phyloP scores from a whole-genome alignment of 1,140 invertebrate genomes.

The Eupristina koningsbergeri region DNA sequence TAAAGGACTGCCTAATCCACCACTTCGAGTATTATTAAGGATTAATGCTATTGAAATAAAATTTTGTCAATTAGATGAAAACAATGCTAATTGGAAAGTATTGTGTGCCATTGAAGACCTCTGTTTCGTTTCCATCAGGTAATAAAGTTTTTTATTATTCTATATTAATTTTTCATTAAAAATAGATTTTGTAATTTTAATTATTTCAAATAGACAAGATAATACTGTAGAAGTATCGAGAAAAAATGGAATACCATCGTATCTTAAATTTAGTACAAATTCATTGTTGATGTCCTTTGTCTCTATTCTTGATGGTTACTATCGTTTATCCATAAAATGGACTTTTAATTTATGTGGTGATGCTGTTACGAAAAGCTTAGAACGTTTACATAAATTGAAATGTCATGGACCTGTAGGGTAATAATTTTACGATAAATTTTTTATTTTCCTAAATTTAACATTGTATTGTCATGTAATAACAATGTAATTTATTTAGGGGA shows the following conservation, averaged over 20 bases:
- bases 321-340: conserved; percentile 89
- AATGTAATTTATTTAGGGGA: conserved; percentile 75
- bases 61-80: conserved; percentile 77
- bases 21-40: conserved; percentile 72
- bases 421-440: conserved; percentile 50
- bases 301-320: conserved; percentile 89
- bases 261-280: conserved; percentile 79
- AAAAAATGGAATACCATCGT: conserved; percentile 84
- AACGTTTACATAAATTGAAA: conserved; percentile 81
- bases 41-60: conserved; percentile 79
- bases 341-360: conserved; percentile 90
- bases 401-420: conserved; percentile 92
- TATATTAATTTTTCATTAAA: background rate
- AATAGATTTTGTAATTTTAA: background rate
- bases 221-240: conserved; percentile 84
- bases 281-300: conserved; percentile 84
- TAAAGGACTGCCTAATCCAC: conserved; percentile 68
- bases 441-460: conserved; percentile 25
- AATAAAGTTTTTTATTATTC: conserved; percentile 30
- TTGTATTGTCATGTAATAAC: background rate
- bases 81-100: conserved; percentile 76
- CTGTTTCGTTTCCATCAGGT: conserved; percentile 82
- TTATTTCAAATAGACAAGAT: conserved; percentile 70
- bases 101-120: conserved; percentile 88
- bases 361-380: conserved; percentile 83